Evolutionary conservation across 2,113 vertebrate species (phyloP), one percentile per base, ranked within the genome.

Genomic region (Bufo bufo): DNA sequence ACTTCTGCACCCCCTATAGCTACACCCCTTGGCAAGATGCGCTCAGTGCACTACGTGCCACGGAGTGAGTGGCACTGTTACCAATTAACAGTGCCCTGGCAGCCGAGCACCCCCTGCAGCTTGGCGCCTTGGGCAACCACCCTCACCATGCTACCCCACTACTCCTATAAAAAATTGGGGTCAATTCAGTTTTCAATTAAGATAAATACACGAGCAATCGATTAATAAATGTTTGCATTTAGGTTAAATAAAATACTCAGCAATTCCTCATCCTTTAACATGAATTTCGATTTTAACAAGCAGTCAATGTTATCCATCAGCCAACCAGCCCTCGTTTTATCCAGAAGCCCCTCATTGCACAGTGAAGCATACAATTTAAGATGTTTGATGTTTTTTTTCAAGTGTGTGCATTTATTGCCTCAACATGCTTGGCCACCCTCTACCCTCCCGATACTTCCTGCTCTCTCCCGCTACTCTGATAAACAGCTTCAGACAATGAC

Each of bases 241-340:
- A 74, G 3, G 47, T 50, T 49, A 47, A 75, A 49, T 47, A 74
- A 74, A 47, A 74, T 14, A 75, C 72, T 20, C 16, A 23, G 8
- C 3, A 2, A 71, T 71, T 50, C 17, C 45, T 75, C 43, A 17
- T 50, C 3, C 69, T 72, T 45, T 45, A 12, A 1, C 1, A 74
- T 50, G 45, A 75, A 75, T 49, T 78, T 81, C 89, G 82, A 69
- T 69, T 90, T 91, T 91, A 87, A 85, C 82, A 82, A 66, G 47
- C 88, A 87, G 90, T 86, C 91, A 4, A 9, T 82, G 14, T 43
- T 17, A 66, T 86, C 49, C 78, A 81, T 17, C 89, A 80, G 89
- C 86, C 91, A 91, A 89, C 74, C 82, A 87, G 86, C 78, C 75
- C 3, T 77, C 19, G 84, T 90, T 82, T 82, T 90, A 74, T 80